These are phyloP conservation scores for Ciconia stormi DNA, from an alignment of 2,113 vertebrate species.

Conservation along the genomic window DNA sequence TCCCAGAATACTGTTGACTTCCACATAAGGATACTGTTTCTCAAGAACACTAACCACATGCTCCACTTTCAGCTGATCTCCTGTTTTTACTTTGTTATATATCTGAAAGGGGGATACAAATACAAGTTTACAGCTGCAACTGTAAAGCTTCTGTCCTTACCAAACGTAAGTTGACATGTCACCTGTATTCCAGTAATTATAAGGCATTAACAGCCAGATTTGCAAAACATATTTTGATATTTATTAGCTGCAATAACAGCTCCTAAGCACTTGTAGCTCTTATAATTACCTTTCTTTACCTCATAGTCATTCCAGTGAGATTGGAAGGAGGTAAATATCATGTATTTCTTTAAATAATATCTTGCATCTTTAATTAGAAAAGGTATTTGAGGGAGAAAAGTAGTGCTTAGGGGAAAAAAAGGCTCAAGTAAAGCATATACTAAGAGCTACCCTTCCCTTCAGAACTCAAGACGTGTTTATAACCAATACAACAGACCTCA, in stretches of 20 bases:
- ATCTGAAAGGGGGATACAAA: conserved; percentile 77
- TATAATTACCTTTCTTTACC: neutral
- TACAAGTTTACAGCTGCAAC: neutral
- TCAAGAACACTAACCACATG: conserved; percentile 90
- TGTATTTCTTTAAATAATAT: neutral
- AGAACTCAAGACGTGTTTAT: neutral
- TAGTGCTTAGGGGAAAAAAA: neutral
- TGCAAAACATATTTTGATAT: neutral
- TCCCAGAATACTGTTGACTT: conserved; percentile 89
- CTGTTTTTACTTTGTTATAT: conserved; percentile 84
- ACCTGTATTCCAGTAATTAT: neutral
- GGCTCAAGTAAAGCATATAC: neutral
- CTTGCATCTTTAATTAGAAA: neutral
- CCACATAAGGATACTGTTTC: conserved; percentile 91
- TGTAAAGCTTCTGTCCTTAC: neutral
- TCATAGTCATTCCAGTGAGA: neutral
- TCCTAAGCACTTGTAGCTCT: neutral
- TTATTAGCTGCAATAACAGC: neutral
- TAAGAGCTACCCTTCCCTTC: neutral
- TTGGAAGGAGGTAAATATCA: neutral
- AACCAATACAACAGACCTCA: neutral
- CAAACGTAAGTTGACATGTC: neutral
- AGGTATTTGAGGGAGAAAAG: neutral
- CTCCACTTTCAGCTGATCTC: conserved; percentile 84
- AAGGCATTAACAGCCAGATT: neutral